Base-by-base conservation (phyloP, 2,113 vertebrate species). In the Tyrannus savana region DNA sequence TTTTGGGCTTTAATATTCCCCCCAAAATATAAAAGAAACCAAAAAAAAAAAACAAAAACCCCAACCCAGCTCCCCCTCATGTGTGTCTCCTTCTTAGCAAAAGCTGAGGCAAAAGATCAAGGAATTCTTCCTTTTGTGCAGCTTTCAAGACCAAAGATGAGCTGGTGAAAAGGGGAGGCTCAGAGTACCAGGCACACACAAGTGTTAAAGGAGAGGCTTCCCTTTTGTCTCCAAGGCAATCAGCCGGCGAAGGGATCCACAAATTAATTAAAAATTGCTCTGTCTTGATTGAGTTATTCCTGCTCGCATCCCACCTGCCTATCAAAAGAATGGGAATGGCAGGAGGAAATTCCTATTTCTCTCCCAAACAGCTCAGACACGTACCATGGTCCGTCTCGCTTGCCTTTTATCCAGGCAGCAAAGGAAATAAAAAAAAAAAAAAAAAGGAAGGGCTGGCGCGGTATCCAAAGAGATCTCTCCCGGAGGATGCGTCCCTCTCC, bases 231-330 rank as follows among this genome's bases (percentile, higher is more conserved):
- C 98, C 97, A 97, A 98, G 98, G 98, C 98, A 97, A 98, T 98
- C 97, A 98, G 97, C 95, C 91, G 73, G 98, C 81, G 50, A 97
- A 98, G 98, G 97, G 98, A 98, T 98, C 98, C 96, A 67, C 98
- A 97, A 95, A 97, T 98, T 98, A 98, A 98, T 98, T 98, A 98
- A 98, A 98, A 98, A 98, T 93, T 94, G 98, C 97, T 97, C 97
- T 96, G 96, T 96, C 96, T 97, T 98, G 98, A 98, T 98, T 98
- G 98, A 98, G 97, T 98, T 97, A 95, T 98, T 98, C 89, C 96
- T 95, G 84, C 95, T 96, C 21, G 27, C 90, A 94, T 97, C 96
- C 96, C 96, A 88, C 86, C 94, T 96, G 96, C 94, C 84, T 62
- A 94, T 83, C 91, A 94, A 93, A 95, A 87, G 93, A 42, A 73